Base-by-base conservation (phyloP, 2,888 invertebrate genomes). In the Pediacus dermestoides region DNA sequence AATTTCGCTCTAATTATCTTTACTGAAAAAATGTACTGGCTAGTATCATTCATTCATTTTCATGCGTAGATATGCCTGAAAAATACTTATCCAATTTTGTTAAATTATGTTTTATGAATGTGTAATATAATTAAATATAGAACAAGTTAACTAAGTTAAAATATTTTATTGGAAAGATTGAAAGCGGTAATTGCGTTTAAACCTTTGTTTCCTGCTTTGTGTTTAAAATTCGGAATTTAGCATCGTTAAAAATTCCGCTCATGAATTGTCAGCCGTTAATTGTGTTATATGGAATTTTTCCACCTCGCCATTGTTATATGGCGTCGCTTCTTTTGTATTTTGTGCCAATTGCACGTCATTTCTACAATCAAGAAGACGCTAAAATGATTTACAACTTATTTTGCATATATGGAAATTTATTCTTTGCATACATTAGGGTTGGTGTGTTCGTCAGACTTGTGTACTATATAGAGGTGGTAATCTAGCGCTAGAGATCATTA, bases 331-430 rank as follows among this genome's bases (percentile, higher is more conserved):
- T 18, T 6, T 9, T 14, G 10, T 28, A 28, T 7, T 25, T 25
- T 3, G 12, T 28, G 28, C 12, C 28, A 28, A 28, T 28, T 14
- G 28, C 10, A 28, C 10, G 25, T 25, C 25, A 25, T 25, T 25
- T 25, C 10, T 4, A 25, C 25, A 11, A 28, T 28, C 28, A 28
- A 28, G 28, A 28, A n/a, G 28, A 9, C 8, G n/a, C 10, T 4
- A 11, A 28, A 28, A 28, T 28, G 28, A 28, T 28, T 28, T 28
- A 28, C 7, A 28, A 14, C 13, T 23, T 28, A 13, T 28, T 42
- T 42, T 42, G 42, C 38, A 42, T 42, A n/a, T n/a, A 42, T 42
- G 38, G 30, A 42, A 42, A 42, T 42, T 39, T 32, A 42, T 42
- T 42, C 42, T 38, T 31, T 15, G 42, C 28, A 33, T 37, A 37